Conservation (phyloP, 2,113 vertebrate genomes). For the Corythoichthys haematopterus region DNA sequence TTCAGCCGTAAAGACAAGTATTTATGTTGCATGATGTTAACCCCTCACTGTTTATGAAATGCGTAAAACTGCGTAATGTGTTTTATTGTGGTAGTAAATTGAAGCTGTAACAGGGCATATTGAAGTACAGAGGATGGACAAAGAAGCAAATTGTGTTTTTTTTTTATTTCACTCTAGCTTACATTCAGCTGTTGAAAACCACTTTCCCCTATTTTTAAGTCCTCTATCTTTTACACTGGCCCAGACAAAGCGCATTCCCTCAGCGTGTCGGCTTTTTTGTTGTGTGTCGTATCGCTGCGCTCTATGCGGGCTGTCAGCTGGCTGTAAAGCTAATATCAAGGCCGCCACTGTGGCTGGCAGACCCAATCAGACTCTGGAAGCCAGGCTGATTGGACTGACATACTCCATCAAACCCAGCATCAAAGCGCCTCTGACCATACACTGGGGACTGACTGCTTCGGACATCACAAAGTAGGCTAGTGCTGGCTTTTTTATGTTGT, state of each 20-base stretch:
- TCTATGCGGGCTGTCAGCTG: constrained; percentile 68
- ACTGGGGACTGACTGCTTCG: constrained; percentile 61
- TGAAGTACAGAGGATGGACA: background rate
- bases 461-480: constrained; percentile 53
- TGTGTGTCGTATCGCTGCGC: constrained; percentile 57
- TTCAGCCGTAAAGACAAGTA: background rate
- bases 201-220: constrained; percentile 45
- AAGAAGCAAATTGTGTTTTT: constrained; percentile 8
- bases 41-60: background rate
- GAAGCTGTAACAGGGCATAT: background rate
- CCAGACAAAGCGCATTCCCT: constrained; percentile 52
- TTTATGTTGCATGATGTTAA: background rate
- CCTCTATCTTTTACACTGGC: constrained; percentile 44
- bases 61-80: background rate
- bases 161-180: background rate
- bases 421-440: constrained; percentile 60
- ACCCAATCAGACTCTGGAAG: constrained; percentile 74
- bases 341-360: constrained; percentile 70
- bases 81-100: constrained; percentile 5
- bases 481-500: constrained; percentile 34
- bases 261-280: constrained; percentile 47
- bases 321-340: constrained; percentile 71
- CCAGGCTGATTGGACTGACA: constrained; percentile 77
- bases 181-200: constrained; percentile 28
- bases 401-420: constrained; percentile 75